Base-by-base conservation (phyloP, 2,113 vertebrate species). In the Zootoca vivipara region DNA sequence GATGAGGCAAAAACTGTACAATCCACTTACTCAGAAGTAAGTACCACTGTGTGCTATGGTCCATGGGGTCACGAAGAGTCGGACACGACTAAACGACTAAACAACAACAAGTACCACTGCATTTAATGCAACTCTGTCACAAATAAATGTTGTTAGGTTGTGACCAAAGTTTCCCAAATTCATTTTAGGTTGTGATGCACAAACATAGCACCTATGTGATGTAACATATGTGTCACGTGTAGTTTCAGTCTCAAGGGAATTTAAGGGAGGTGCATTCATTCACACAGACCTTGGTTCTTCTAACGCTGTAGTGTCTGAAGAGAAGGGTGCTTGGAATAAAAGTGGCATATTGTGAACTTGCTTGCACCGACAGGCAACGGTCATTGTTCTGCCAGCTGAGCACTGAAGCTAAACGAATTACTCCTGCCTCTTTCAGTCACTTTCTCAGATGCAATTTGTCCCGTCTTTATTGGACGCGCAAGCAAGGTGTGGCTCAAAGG, bases 371-470 rank as follows among this genome's bases (percentile, higher is more conserved):
- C 38, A 40, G 33, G 5, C 52, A 69, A 10, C 1, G 20, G 58
- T 75, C 87, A 89, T 90, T 22, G 0, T 81, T 58, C 6, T 85
- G 80, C 46, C 65, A 84, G 62, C 35, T 30, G 38, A 92, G 87
- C 78, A 33, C 64, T 89, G 82, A 88, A 90, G 52, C 64, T 70
- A 83, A 83, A 87, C 73, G 85, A 70, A 40, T 26, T 46, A 82
- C 38, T 70, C 18, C 74, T 86, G 24, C 20, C 26, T 89, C n/a
- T 78, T 84, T 13, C 26, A 42, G 85, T 87, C 80, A 38, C 15
- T 42, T 85, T 78, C 86, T 88, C 86, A 30, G 82, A 52, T 86
- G 40, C 4, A 83, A 69, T 87, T 86, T 82, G 3, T 26, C 79
- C 38, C 75, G 33, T 74, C 85, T 26, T 87, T 52, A 70, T 35